These are phyloP conservation scores for Pachypanchax playfairii DNA, from an alignment of 2,113 vertebrate genomes.

Conservation along the genomic window DNA sequence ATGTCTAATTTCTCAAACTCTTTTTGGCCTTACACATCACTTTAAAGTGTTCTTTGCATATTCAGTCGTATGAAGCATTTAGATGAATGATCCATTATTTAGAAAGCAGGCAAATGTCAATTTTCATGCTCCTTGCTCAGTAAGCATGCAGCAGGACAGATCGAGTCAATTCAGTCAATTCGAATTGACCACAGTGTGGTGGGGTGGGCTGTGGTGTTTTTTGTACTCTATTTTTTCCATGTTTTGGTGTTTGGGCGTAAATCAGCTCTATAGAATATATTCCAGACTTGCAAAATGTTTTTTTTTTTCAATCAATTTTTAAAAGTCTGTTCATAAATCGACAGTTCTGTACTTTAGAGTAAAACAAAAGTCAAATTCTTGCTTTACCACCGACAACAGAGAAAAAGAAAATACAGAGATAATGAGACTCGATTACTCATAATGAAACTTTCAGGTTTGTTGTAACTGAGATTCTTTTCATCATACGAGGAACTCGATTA, in stretches of 20 bases:
- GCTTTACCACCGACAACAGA: no score
- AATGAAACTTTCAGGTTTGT: no score
- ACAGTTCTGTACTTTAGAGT: no score
- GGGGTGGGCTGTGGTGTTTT: constrained; percentile 35
- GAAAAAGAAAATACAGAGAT: no score
- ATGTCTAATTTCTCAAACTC: constrained; percentile 5
- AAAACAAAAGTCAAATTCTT: no score
- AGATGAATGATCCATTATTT: constrained; percentile 75
- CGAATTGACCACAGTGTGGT: constrained; percentile 3
- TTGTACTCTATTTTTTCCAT: constrained; percentile 2
- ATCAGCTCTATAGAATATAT: constrained; percentile 34
- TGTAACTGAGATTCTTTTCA: no score
- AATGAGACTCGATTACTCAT: no score
- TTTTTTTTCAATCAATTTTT: no score
- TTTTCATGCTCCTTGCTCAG: constrained; percentile 75
- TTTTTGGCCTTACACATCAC: constrained; percentile 28
- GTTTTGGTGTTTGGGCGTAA: constrained; percentile 19
- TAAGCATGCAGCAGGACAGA: constrained; percentile 63
- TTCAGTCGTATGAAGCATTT: constrained; percentile 65
- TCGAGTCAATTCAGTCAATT: constrained; percentile 61
- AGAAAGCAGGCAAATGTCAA: constrained; percentile 79
- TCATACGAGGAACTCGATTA: no score
- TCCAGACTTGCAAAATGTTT: no score
- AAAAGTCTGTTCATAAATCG: no score
- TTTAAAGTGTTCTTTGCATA: constrained; percentile 33